Evolutionary conservation across 1,140 invertebrate genomes (phyloP), one percentile per base, ranked within the genome.

Genomic region (Bombus vancouverensis): DNA sequence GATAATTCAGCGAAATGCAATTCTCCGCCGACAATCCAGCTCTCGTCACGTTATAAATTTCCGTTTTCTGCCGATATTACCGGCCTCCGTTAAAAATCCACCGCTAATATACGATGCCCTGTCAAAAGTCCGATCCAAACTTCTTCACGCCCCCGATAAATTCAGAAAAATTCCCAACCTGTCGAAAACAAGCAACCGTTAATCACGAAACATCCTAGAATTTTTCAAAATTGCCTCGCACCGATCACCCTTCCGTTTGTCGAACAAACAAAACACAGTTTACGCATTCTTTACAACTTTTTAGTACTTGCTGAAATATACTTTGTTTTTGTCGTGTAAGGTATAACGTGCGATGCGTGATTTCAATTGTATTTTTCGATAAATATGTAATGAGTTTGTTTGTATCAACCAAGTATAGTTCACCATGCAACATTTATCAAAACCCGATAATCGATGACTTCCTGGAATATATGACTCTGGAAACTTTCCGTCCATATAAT

Each of bases 1-100:
- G 68, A 81, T 73, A 81, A 62, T 73, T 73, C 70, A 28, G 66
- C 53, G n/a, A 70, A 34, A 81, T 39, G 80, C 47, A 81, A 81
- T 81, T 81, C 80, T 44, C 47, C 12, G n/a, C 47, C 62, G 80
- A 62, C 79, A 62, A 72, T 53, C 34, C 25, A 15, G 0, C 5
- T 5, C 18, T 5, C 12, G 28, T 37, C 3, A 5, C 47, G 47
- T 34, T 81, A 59, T 81, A 81, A 73, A 81, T 81, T 81, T 62
- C 47, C 37, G 47, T 72, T 73, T 32, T 28, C 37, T 34, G 28
- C 13, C 34, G 47, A 34, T 42, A 70, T 70, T 80, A 53, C 77
- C 77, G 42, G 65, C 42, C 44, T 53, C 15, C 22, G 70, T 44
- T 81, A 73, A 73, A 81, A 73, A 80, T 70, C n/a, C 68, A 1